Evolutionary conservation across 2,888 invertebrate species (phyloP), one percentile per base, ranked within the genome.

Genomic region (Drosophila subsilvestris): DNA sequence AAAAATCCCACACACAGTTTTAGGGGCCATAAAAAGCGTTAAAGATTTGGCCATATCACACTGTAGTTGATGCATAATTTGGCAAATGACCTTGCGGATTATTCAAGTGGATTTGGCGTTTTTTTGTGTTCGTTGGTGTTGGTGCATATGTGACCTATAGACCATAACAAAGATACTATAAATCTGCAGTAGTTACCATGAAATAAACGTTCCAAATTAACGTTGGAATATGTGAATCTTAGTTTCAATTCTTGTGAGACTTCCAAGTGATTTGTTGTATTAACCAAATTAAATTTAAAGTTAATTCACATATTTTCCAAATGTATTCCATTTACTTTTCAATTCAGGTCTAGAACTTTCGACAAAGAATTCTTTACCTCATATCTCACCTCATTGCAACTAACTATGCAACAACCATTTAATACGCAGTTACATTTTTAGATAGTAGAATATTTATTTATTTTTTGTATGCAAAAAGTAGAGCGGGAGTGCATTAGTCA

Each of bases 401-500:
- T 25, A 25, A 4, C 20, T 20, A 2, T 8, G 25, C 54, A 22
- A 37, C 14, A 43, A 54, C 37, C 42, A 49, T 48, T 14, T 48
- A 58, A 48, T 47, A 69, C 70, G 67, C 70, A 67, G 67, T 69
- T 69, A 58, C 51, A 58, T 43, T 69, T 57, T 69, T 12, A 43
- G 25, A 32, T 44, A 69, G 49, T 18, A 42, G 47, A 66, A 18
- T 20, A 66, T 37, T 20, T 42, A 27, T 20, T 20, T 20, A 3
- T 20, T 25, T 25, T 25, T 55, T 56, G 42, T 42, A 51, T 37
- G 53, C 25, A 17, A 42, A 69, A 69, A 54, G 37, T 61, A 62
- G 69, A 71, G 55, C 70, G 45, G 32, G 27, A 57, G 55, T 47
- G 66, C 66, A 65, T 71, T 65, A 74, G 51, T 74, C 65, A 63